phyloP scores from a whole-genome alignment of 2,888 invertebrate genomes.

The Hetaerina titia region DNA sequence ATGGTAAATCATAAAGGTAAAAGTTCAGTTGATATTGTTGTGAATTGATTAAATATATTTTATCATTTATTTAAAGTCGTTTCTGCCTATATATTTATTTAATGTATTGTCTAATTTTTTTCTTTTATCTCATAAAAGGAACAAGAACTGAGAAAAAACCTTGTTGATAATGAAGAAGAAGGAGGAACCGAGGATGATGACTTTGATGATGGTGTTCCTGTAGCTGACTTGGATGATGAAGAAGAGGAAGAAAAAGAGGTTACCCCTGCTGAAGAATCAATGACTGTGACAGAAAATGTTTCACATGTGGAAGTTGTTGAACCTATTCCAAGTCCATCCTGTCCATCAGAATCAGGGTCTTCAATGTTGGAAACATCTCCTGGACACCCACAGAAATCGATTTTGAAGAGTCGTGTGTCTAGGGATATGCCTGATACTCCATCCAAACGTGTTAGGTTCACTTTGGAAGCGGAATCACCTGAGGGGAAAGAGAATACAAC shows the following conservation, averaged over 20 bases:
- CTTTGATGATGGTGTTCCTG: constrained; percentile 74
- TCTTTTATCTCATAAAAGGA: constrained; percentile 58
- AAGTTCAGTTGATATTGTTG: neutral
- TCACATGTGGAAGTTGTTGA: constrained; percentile 52
- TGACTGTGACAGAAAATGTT: constrained; percentile 72
- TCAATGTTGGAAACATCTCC: constrained; percentile 23
- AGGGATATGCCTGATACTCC: constrained; percentile 71
- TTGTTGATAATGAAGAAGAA: constrained; percentile 72
- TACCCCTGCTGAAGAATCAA: constrained; percentile 71
- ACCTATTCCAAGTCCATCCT: constrained; percentile 48
- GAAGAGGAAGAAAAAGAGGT: constrained; percentile 75
- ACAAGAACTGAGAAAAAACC: constrained; percentile 70
- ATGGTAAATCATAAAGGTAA: neutral
- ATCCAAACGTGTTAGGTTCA: constrained; percentile 80
- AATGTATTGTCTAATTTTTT: neutral
- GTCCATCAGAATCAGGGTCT: constrained; percentile 41
- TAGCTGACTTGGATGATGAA: constrained; percentile 75
- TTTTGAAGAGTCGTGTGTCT: constrained; percentile 73
- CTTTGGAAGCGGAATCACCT: constrained; percentile 77
- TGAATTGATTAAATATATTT: neutral
- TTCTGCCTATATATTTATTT: neutral
- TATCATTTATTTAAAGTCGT: neutral
- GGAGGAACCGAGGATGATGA: constrained; percentile 71
- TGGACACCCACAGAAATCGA: constrained; percentile 71
- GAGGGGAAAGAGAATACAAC: constrained; percentile 81